These are phyloP conservation scores for Trichosurus vulpecula DNA, from an alignment of 2,797 vertebrate genomes.

Conservation along the genomic window DNA sequence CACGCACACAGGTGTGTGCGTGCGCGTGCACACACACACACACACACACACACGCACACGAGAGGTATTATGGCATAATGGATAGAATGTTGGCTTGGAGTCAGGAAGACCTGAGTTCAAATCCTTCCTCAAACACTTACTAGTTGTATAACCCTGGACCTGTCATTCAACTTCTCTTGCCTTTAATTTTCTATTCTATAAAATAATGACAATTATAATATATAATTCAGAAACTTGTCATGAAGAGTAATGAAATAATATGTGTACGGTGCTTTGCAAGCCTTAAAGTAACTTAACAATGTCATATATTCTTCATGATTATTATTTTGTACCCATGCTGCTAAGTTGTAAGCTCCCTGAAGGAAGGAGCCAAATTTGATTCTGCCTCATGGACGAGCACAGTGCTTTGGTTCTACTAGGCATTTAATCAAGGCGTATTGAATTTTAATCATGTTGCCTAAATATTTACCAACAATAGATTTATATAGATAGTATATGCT, in stretches of 20 bases:
- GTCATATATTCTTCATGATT: not conserved
- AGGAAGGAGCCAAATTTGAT: not conserved
- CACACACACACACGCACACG: accelerated
- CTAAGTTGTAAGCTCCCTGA: not conserved
- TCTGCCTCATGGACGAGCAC: not conserved
- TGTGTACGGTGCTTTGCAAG: not conserved
- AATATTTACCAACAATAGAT: not conserved
- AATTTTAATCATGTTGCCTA: not conserved
- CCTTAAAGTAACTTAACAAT: not conserved
- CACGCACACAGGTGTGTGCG: too few relatives aligned
- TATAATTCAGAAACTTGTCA: not conserved
- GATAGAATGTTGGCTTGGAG: not conserved
- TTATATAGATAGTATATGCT: not conserved
- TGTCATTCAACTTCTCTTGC: not conserved
- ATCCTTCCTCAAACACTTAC: not conserved
- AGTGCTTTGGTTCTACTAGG: not conserved
- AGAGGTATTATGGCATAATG: not conserved
- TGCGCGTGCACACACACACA: not conserved
- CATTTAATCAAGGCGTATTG: not conserved
- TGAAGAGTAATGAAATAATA: not conserved
- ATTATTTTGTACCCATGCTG: not conserved
- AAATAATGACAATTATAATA: not conserved
- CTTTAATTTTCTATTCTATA: not conserved
- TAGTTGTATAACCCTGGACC: not conserved
- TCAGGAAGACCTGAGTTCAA: not conserved